Evolutionary conservation across 1,140 invertebrate genomes (phyloP).

Genomic region (Thaumetopoea pityocampa): DNA sequence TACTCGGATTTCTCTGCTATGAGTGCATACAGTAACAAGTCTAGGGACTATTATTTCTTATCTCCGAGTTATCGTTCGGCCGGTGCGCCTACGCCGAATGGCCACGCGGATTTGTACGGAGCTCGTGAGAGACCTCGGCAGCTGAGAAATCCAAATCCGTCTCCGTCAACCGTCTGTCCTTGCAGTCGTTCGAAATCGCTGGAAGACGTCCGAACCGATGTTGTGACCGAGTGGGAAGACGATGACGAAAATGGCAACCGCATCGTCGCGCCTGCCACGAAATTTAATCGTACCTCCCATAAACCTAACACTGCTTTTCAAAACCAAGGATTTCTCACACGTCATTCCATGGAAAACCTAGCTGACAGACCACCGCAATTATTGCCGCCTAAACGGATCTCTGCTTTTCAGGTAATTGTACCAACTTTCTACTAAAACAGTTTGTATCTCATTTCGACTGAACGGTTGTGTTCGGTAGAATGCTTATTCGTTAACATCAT

Average conservation of each 20-base stretch:
- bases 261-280: conserved; percentile 70
- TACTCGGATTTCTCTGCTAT: conserved; percentile 67
- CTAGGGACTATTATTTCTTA: conserved; percentile 82
- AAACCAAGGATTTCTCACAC: conserved; percentile 63
- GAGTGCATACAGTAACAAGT: conserved; percentile 74
- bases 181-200: conserved; percentile 81
- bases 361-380: conserved; percentile 70
- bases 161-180: conserved; percentile 70
- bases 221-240: conserved; percentile 80
- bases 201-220: conserved; percentile 81
- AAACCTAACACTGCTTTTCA: conserved; percentile 49
- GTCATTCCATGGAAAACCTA: conserved; percentile 84
- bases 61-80: conserved; percentile 80
- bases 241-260: conserved; percentile 78
- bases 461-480: conserved; percentile 13
- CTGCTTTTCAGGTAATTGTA: conserved; percentile 66
- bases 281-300: conserved; percentile 55
- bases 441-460: conserved; percentile 34
- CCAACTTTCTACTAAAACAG: conserved; percentile 49
- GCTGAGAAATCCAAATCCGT: conserved; percentile 47
- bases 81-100: conserved; percentile 72
- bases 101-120: conserved; percentile 56
- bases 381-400: conserved; percentile 59
- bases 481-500: conserved; percentile 6
- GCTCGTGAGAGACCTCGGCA: conserved; percentile 68